Evolutionary conservation across 2,797 vertebrate species (phyloP), one percentile per base, ranked within the genome.

Genomic region (Anabas testudineus): DNA sequence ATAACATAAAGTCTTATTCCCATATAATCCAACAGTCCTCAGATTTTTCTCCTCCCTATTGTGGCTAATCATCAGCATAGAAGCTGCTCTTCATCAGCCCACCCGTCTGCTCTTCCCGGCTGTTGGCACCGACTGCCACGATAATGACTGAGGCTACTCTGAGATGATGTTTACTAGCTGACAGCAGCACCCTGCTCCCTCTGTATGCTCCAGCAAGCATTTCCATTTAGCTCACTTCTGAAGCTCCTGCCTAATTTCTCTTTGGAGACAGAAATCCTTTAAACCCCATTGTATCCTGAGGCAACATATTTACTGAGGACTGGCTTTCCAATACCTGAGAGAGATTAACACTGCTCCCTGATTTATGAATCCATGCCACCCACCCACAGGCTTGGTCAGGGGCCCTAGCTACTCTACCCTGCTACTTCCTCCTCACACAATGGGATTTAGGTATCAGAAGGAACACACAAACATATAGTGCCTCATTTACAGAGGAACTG

Each of bases 211-310:
- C 95, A 95, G 95, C 95, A 96, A 95, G 93, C 93, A 96, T 96
- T 96, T 95, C 96, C 94, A 96, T 96, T 97, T 96, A 96, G 94
- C 94, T 96, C 95, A 95, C 95, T 95, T 97, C 95, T 94, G 95
- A 96, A 95, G 95, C 90, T 85, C 85, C 88, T 88, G 90, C 95
- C 96, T 96, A 96, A 97, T 97, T 97, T 97, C 95, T 99, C 97
- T 96, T 97, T 94, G 93, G 95, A 96, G 97, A 97, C 95, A 97
- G 95, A 96, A 98, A 98, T 98, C 96, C 96, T 97, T 97, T 99
- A 97, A 97, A 97, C 85, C 92, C 95, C 93, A 96, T 97, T 96
- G 95, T 97, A 94, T 95, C 96, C 95, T 92, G 88, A 95, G 95
- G 96, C 96, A 96, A 97, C 95, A 96, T 97, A 96, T 97, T 96